Conservation (phyloP, 2,888 invertebrate genomes). For the Troides aeacus region DNA sequence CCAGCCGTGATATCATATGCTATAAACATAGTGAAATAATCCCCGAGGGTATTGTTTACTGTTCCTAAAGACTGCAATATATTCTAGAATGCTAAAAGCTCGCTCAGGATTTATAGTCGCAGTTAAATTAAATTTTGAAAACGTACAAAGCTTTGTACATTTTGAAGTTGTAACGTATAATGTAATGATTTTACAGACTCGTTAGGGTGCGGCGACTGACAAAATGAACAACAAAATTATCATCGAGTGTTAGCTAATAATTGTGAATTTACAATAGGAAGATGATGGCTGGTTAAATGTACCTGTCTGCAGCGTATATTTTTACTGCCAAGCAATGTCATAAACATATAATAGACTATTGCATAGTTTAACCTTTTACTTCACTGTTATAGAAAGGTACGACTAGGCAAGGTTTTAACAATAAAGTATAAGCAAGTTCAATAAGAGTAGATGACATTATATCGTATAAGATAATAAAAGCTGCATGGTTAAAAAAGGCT, state of each 20-base stretch:
- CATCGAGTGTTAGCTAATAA: conserved; percentile 6
- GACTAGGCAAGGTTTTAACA: too few species aligned
- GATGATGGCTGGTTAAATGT: too few species aligned
- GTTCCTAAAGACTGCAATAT: conserved; percentile 28
- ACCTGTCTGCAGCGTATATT: too few species aligned
- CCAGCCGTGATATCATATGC: conserved; percentile 8
- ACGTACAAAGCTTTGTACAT: conserved; percentile 2
- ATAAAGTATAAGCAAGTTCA: too few species aligned
- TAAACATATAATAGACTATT: too few species aligned
- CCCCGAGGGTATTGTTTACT: conserved; percentile 32
- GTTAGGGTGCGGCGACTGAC: not conserved
- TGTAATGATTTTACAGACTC: not conserved
- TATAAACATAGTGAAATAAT: conserved; percentile 36
- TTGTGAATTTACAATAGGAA: not conserved
- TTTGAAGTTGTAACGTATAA: conserved; percentile 3
- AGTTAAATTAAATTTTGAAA: conserved; percentile 4
- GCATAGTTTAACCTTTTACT: too few species aligned
- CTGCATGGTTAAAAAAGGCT: too few species aligned
- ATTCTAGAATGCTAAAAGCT: conserved; percentile 22
- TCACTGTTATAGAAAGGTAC: too few species aligned
- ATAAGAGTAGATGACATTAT: too few species aligned
- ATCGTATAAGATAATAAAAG: too few species aligned
- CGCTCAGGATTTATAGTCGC: conserved; percentile 17
- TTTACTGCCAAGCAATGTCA: too few species aligned
- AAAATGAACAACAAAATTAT: conserved; percentile 5